Base-by-base conservation (phyloP, 2,797 vertebrate genomes). In the Diplodus sargus region DNA sequence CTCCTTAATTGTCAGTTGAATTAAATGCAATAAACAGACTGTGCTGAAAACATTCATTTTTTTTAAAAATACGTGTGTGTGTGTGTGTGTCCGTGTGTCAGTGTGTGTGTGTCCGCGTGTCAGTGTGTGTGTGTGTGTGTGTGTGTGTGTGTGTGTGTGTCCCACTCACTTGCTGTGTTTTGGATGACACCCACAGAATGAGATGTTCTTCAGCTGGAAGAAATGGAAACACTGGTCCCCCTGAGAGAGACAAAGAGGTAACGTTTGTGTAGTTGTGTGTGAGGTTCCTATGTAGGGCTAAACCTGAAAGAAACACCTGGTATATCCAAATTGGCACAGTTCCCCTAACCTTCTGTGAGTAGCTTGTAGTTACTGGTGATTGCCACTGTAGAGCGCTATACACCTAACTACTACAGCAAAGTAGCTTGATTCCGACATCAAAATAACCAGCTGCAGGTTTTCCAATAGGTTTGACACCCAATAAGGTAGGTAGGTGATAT, bases 191-290 rank as follows among this genome's bases (percentile, higher is more conserved):
- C 98, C 97, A 0, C 98, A 99, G 94, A 98, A 99, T 0, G 98
- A 99, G 87, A 99, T 97, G 92, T 99, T 99, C 93, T 99, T 99
- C 95, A 99, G 89, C 94, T 99, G 97, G 93, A 99, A 99, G 93
- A 98, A 98, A 91, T 99, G 96, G 89, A 96, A 99, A 94, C 97
- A 99, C 81, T 95, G 96, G 68, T 98, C 96, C 18, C 96, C 95
- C 98, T 98, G 87, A 66, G 3, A 58, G 22, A 82, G 45, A 57
- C 17, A 81, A 30, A 78, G 15, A 28, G 10, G 62, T 18, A 45
- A 9, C 8, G 25, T 47, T 30, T 68, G 23, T 65, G 6, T 48
- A 4, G 14, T 1, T 47, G n/a, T 52, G 43, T 65, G 5, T 57
- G 28, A 18, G 49, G 22, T 13, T 30, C 18, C 30, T 17, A 16